Evolutionary conservation across 1,140 invertebrate species (phyloP).

Genomic region (Hirudo medicinalis): DNA sequence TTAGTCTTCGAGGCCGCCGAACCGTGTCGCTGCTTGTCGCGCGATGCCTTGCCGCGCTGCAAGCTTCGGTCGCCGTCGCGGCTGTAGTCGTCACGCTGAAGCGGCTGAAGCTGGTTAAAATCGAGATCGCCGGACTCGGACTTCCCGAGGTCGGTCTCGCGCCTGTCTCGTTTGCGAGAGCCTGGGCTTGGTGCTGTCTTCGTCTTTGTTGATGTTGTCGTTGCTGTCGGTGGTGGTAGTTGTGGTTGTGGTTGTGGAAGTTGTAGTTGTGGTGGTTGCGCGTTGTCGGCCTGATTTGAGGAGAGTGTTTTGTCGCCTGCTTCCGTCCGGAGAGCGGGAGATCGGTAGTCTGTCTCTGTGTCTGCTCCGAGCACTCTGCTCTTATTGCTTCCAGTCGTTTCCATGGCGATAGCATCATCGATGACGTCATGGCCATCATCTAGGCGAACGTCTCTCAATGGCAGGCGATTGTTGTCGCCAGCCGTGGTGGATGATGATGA

Average conservation of each 20-base stretch:
- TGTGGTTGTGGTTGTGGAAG: neutral
- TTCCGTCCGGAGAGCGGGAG: neutral
- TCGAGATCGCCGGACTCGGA: neutral
- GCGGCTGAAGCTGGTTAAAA: neutral
- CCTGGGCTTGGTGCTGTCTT: neutral
- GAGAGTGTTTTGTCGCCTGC: neutral
- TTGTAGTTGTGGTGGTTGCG: neutral
- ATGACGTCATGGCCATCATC: too few relatives aligned
- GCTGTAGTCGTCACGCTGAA: neutral
- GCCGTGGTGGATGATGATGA: too few relatives aligned
- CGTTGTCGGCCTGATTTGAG: neutral
- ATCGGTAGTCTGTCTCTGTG: too few relatives aligned
- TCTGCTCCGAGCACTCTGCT: too few relatives aligned
- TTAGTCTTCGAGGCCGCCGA: too few relatives aligned
- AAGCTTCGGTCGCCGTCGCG: neutral
- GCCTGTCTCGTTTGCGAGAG: too few relatives aligned
- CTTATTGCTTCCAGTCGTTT: too few relatives aligned
- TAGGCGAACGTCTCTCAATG: too few relatives aligned
- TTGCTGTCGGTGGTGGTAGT: neutral
- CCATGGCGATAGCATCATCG: too few relatives aligned
- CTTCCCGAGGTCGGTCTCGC: neutral
- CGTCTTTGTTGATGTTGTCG: neutral
- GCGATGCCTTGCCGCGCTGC: neutral
- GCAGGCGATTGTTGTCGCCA: too few relatives aligned
- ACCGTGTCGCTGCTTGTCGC: neutral